Percentiles rank a stretch among this genome's conserved stretches.
Evolutionary conservation across 1,140 invertebrate species (phyloP).

Genomic region (Ptiloglossa arizonensis): DNA sequence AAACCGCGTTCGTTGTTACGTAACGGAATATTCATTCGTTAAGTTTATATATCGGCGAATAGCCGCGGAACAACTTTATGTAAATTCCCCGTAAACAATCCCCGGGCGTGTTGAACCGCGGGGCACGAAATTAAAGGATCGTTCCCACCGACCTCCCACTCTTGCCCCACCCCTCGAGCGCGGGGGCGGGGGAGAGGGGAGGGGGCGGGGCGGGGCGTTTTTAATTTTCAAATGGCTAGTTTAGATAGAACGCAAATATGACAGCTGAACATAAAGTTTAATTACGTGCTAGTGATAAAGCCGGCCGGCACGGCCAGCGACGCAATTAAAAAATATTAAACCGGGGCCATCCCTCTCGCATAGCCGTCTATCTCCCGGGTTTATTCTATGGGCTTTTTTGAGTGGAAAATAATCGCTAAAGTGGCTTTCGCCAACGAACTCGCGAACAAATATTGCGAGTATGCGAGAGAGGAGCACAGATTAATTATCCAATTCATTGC

Average conservation of each 20-base stretch:
- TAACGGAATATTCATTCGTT: conserved; percentile 33
- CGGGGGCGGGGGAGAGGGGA: no score
- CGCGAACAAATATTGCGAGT: conserved; percentile 64
- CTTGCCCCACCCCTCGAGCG: no score
- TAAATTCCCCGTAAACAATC: conserved; percentile 46
- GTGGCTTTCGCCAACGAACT: conserved; percentile 64
- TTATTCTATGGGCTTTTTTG: conserved; percentile 64
- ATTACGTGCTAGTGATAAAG: conserved; percentile 65
- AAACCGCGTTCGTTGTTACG: neutral
- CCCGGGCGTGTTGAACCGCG: conserved; percentile 34
- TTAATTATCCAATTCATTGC: conserved; percentile 67
- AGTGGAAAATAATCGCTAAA: conserved; percentile 66
- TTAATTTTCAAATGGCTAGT: conserved; percentile 66
- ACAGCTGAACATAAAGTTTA: conserved; percentile 67
- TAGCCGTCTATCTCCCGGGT: conserved; percentile 46
- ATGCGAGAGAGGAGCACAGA: conserved; percentile 54
- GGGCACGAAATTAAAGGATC: conserved; percentile 61
- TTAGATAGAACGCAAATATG: conserved; percentile 67
- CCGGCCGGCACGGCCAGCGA: conserved; percentile 46
- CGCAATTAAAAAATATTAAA: conserved; percentile 69
- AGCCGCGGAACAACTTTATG: conserved; percentile 37
- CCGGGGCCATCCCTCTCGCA: conserved; percentile 46
- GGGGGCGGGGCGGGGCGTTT: no score
- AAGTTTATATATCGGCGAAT: conserved; percentile 22
- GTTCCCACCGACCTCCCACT: neutral